Base-by-base conservation (phyloP, 2,888 invertebrate species). In the Flexamia atlantica region DNA sequence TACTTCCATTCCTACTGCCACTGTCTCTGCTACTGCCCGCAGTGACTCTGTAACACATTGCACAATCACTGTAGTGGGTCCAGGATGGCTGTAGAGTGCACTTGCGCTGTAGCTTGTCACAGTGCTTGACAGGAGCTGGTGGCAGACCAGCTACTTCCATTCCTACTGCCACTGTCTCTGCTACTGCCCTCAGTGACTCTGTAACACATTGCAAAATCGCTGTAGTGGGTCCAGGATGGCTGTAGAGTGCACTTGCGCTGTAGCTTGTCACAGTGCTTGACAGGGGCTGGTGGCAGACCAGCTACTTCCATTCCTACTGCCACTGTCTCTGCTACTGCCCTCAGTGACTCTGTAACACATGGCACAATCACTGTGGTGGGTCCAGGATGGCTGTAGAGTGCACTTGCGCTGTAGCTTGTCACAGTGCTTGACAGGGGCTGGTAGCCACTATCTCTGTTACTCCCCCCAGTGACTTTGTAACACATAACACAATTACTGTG, bases 171-270 rank as follows among this genome's bases (percentile, higher is more conserved):
- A 97, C 94, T 46, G 97, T 95, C 89, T 98, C 98, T 87, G 96
- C 95, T 86, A 98, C 96, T 0, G 97, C 95, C 89, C 95, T 95
- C 81, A 98, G 90, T 0, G 97, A 97, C 91, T 98, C 98, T 97
- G 90, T 17, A 5, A 40, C 40, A n/a, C n/a, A n/a, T n/a, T n/a
- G n/a, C n/a, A n/a, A n/a, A 72, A n/a, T 82, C 74, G 23, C 53
- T 82, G 46, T 82, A 53, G 23, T 50, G 74, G 28, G 72, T 53
- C 82, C 82, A 82, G 4, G 46, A 20, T 14, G 53, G 84, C 46
- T 84, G 76, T 23, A 57, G 82, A 10, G 85, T 83, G 30, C 60
- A 42, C 60, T 72, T 81, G 57, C 53, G 84, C 50, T 72, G 85
- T 83, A 83, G 57, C 23, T 68, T 85, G 23, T 84, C 84, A 20